Evolutionary conservation across 2,888 invertebrate species (phyloP).

Genomic region (Trisateles emortualis): DNA sequence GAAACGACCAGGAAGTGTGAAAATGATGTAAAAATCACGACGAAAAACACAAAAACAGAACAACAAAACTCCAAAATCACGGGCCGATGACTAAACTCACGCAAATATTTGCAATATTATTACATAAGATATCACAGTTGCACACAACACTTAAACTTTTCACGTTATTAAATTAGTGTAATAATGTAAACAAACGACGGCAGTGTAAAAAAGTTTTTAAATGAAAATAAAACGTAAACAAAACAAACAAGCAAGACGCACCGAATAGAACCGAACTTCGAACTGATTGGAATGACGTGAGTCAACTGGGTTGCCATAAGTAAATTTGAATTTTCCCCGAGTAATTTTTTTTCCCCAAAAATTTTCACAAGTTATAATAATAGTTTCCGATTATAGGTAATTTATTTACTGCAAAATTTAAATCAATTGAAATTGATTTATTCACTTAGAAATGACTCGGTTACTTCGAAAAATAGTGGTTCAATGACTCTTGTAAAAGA

Average conservation of each 20-base stretch:
- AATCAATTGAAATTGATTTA: too few relatives aligned
- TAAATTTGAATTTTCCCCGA: not conserved
- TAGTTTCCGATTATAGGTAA: not conserved
- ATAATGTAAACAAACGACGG: slow-evolving; percentile 47
- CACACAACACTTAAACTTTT: slow-evolving; percentile 56
- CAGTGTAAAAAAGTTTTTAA: slow-evolving; percentile 44
- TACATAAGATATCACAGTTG: slow-evolving; percentile 59
- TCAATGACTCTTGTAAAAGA: too few relatives aligned
- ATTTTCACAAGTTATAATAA: not conserved
- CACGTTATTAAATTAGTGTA: slow-evolving; percentile 30
- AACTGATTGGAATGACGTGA: slow-evolving; percentile 48
- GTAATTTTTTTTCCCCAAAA: not conserved
- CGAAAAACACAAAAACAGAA: slow-evolving; percentile 49
- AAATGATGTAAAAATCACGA: slow-evolving; percentile 29
- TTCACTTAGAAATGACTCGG: too few relatives aligned
- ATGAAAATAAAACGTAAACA: slow-evolving; percentile 60
- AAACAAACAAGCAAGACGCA: slow-evolving; percentile 53
- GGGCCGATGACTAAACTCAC: slow-evolving; percentile 52
- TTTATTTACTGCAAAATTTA: too few relatives aligned
- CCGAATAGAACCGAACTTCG: slow-evolving; percentile 50
- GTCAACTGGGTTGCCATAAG: slow-evolving; percentile 33
- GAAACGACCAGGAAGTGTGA: slow-evolving; percentile 19
- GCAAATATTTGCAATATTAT: slow-evolving; percentile 41
- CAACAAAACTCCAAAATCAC: slow-evolving; percentile 49
- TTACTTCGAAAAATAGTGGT: too few relatives aligned